phyloP scores from a whole-genome alignment of 2,888 invertebrate genomes.

The Melipona bicolor region DNA sequence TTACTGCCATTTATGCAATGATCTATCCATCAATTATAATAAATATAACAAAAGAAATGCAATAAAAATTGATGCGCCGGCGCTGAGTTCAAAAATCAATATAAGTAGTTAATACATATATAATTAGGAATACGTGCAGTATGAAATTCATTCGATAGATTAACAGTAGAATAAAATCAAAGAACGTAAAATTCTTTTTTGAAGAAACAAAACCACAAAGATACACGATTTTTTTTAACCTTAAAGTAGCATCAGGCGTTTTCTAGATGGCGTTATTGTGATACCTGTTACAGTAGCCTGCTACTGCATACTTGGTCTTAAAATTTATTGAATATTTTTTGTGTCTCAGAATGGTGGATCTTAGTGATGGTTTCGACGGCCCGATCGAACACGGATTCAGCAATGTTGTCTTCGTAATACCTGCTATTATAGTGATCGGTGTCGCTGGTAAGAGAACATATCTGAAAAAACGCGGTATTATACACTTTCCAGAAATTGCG shows the following conservation, averaged over 20 bases:
- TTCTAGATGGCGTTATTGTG: constrained; percentile 58
- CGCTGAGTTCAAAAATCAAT: constrained; percentile 28
- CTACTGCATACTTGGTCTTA: constrained; percentile 88
- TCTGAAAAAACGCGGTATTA: constrained; percentile 19
- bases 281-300: constrained; percentile 88
- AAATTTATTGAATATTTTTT: constrained; percentile 74
- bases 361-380: constrained; percentile 91
- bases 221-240: constrained; percentile 11
- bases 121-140: background rate
- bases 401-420: constrained; percentile 93
- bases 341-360: constrained; percentile 90
- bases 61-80: constrained; percentile 7
- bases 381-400: constrained; percentile 95
- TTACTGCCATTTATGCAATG: too few species aligned
- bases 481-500: background rate
- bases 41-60: background rate
- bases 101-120: background rate
- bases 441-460: constrained; percentile 88
- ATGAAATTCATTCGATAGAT: background rate
- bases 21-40: too few species aligned
- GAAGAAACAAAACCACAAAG: background rate
- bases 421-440: constrained; percentile 91
- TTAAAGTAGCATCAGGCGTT: constrained; percentile 6
- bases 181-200: background rate
- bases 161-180: background rate